Evolutionary conservation across 1,140 invertebrate genomes (phyloP), one percentile per base, ranked within the genome.

Genomic region (Aphis gossypii): DNA sequence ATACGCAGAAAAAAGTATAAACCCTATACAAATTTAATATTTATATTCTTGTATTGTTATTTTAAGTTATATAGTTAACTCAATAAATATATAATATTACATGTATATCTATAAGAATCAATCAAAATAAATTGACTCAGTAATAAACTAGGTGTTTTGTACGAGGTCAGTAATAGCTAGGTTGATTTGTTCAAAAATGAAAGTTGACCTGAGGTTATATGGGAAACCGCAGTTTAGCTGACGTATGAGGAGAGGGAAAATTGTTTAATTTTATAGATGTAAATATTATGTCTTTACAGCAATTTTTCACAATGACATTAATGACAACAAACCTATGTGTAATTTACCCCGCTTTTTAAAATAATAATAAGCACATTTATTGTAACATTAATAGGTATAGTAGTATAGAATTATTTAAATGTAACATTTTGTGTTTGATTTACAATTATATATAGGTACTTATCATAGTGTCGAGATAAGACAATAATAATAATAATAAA

Each of bases 141-240:
- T 54, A 89, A 89, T 35, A 21, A 54, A 54, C n/a, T 38, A 20
- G 87, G n/a, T 54, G 44, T 51, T 48, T 48, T 48, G 44, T 89
- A 38, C 88, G 88, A 89, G 51, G 51, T 89, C 88, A 89, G 88
- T 56, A 56, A 23, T 38, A 56, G 54, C 51, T 60, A 41, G 54
- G 89, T n/a, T 41, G 56, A 60, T 7, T 89, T 23, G 38, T 90
- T 46, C 51, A 68, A 68, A 90, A 90, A 44, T 23, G 89, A 90
- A 90, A 90, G 89, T 90, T n/a, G 41, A 90, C 89, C 54, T 60
- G 38, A 68, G 56, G 54, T 90, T 30, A 56, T 46, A 44, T 51
- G 51, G n/a, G 88, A 41, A 68, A 90, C 56, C 56, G 25, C 89
- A 56, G 23, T 41, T 54, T 51, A 38, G 30, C 21, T n/a, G 44